These are phyloP conservation scores for Gallinago media DNA, from an alignment of 2,113 vertebrate genomes.

Conservation along the genomic window DNA sequence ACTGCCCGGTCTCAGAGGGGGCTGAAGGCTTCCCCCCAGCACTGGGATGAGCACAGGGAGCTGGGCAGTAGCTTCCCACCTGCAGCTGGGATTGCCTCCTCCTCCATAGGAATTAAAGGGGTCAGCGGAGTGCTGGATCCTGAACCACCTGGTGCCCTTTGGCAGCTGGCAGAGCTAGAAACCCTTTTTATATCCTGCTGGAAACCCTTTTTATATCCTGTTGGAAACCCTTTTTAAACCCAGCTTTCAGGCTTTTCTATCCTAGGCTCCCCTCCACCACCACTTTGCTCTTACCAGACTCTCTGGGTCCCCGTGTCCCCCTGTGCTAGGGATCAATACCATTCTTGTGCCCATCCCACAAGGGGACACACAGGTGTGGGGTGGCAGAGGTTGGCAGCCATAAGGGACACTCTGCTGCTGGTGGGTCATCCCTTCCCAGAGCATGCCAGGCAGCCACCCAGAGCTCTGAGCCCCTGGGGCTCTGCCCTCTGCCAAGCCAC, in stretches of 20 bases:
- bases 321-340: fast-evolving
- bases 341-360: fast-evolving
- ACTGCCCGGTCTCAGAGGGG: not conserved
- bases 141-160: not conserved
- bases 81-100: not conserved
- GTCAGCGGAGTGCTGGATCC: not conserved
- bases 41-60: not conserved
- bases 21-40: not conserved
- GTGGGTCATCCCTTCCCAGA: not conserved
- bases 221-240: not conserved
- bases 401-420: not conserved
- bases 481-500: not conserved
- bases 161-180: not conserved
- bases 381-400: not conserved
- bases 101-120: fast-evolving
- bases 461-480: not conserved
- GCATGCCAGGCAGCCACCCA: fast-evolving
- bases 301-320: fast-evolving
- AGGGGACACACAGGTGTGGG: fast-evolving
- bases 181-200: not conserved
- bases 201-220: not conserved
- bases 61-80: not conserved
- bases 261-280: not conserved
- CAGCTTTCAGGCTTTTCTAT: not conserved
- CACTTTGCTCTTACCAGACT: not conserved